phyloP scores from a whole-genome alignment of 2,888 invertebrate species.

The Himalopsyche japonica region DNA sequence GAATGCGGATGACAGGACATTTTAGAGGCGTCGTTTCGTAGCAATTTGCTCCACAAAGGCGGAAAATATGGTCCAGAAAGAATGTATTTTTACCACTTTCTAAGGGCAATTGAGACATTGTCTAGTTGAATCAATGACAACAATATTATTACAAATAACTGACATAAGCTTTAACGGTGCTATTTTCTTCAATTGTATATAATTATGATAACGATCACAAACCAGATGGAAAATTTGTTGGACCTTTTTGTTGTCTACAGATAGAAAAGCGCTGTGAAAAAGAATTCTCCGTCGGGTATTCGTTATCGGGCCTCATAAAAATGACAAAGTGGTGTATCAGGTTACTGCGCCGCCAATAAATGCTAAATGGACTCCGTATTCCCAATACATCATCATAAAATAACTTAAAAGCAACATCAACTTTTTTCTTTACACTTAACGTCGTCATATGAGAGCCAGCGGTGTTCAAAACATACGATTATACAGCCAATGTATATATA shows the following conservation, averaged over 20 bases:
- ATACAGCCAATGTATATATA: neutral
- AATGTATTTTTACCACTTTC: too few species aligned
- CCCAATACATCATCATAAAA: constrained; percentile 29
- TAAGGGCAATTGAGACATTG: too few species aligned
- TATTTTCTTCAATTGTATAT: too few species aligned
- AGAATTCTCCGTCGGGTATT: constrained; percentile 16
- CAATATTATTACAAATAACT: too few species aligned
- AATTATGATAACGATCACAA: neutral
- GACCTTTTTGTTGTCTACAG: neutral
- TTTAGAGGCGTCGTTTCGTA: too few species aligned
- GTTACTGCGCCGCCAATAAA: constrained; percentile 35
- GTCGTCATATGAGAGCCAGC: neutral
- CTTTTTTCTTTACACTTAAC: neutral
- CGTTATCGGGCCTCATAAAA: constrained; percentile 33
- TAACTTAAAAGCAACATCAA: constrained; percentile 26
- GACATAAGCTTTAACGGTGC: too few species aligned
- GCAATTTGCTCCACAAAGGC: too few species aligned
- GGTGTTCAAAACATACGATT: neutral
- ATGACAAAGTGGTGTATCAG: constrained; percentile 38
- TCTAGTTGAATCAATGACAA: too few species aligned
- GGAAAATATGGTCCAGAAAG: too few species aligned
- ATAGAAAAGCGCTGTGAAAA: neutral
- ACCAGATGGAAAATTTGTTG: neutral
- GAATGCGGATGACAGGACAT: too few species aligned
- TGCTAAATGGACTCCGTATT: constrained; percentile 33